Evolutionary conservation across 2,113 vertebrate genomes (phyloP).

Genomic region (Entosphenus tridentatus): DNA sequence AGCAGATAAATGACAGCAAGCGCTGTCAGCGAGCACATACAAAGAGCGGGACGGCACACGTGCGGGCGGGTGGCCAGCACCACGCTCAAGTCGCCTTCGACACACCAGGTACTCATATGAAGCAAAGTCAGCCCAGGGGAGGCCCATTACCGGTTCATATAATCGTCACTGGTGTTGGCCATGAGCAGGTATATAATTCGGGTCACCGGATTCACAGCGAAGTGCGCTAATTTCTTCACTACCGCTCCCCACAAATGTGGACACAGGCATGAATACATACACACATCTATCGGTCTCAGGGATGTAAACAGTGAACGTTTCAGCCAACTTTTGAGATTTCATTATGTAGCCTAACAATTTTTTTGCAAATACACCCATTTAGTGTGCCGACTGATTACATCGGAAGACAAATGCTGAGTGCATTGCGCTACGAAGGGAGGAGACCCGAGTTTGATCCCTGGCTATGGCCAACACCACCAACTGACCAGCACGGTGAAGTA

Average conservation of each 20-base stretch:
- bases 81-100: conserved; percentile 1
- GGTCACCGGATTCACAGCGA: not conserved
- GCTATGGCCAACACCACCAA: too few species aligned
- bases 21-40: conserved; percentile 9
- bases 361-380: not conserved
- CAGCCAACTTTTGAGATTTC: not conserved
- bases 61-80: conserved; percentile 6
- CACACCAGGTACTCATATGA: conserved; percentile 8
- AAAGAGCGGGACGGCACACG: conserved; percentile 11
- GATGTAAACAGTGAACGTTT: not conserved
- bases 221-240: not conserved
- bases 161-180: too few species aligned
- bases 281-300: not conserved
- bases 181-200: not conserved
- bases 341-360: not conserved
- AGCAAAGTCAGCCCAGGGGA: conserved; percentile 6
- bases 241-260: not conserved
- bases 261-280: not conserved
- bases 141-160: too few species aligned
- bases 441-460: too few species aligned
- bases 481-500: too few species aligned
- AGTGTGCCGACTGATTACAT: not conserved
- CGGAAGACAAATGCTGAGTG: too few species aligned
- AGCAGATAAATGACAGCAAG: not conserved
- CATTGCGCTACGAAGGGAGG: too few species aligned